Conservation (phyloP, 2,888 invertebrate species). For the Clistopyga incitator region DNA sequence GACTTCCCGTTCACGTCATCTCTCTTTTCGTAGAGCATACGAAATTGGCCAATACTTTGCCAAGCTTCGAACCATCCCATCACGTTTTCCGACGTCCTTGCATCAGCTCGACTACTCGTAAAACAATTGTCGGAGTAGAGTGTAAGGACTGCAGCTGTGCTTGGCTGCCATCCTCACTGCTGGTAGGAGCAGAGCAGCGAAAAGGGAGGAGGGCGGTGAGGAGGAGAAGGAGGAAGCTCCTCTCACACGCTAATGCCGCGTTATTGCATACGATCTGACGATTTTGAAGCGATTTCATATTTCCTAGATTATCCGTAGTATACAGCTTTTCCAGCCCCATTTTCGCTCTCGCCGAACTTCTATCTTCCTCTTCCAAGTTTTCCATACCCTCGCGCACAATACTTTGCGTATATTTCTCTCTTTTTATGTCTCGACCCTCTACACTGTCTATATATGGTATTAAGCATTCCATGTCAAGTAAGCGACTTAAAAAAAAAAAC, state of each 20-base stretch:
- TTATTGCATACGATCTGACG: slow-evolving; percentile 79
- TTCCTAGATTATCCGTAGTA: slow-evolving; percentile 74
- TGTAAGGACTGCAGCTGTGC: slow-evolving; percentile 19
- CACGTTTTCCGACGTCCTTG: slow-evolving; percentile 35
- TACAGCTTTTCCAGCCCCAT: slow-evolving; percentile 16
- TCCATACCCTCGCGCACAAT: neutral
- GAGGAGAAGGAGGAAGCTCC: slow-evolving; percentile 32
- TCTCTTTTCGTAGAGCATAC: slow-evolving; percentile 14
- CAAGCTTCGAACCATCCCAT: slow-evolving; percentile 40
- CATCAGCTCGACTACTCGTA: slow-evolving; percentile 29
- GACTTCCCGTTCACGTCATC: slow-evolving; percentile 30
- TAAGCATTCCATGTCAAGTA: neutral
- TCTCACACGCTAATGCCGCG: slow-evolving; percentile 74
- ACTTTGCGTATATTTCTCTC: neutral
- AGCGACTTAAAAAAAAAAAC: too few relatives aligned
- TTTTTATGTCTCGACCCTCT: slow-evolving; percentile 13
- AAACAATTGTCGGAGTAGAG: slow-evolving; percentile 67
- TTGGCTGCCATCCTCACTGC: slow-evolving; percentile 4
- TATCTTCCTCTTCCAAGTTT: neutral
- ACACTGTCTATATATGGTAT: neutral
- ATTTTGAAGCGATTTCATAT: slow-evolving; percentile 78
- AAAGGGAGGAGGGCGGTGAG: neutral
- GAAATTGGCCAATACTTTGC: slow-evolving; percentile 70
- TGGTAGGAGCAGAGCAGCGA: slow-evolving; percentile 18
- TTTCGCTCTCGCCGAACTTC: slow-evolving; percentile 23